Conservation (phyloP, 2,888 invertebrate genomes). For the Heliconius hortense region DNA sequence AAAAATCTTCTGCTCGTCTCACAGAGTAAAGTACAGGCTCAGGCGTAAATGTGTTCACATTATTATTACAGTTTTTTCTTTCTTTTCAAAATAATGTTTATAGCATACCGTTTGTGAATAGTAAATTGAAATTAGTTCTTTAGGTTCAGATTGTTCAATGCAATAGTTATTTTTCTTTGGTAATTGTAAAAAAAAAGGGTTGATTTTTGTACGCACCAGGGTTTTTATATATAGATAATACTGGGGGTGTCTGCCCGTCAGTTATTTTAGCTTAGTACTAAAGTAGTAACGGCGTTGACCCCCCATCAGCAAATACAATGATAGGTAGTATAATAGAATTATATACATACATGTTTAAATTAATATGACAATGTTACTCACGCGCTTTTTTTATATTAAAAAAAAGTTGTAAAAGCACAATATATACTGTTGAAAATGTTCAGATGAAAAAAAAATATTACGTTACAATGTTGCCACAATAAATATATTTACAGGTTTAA, state of each 20-base stretch:
- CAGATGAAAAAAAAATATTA: constrained; percentile 9
- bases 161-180: constrained; percentile 50
- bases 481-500: constrained; percentile 16
- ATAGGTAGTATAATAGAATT: constrained; percentile 35
- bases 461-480: constrained; percentile 20
- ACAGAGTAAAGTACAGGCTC: constrained; percentile 53
- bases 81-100: constrained; percentile 46
- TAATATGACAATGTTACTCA: not conserved
- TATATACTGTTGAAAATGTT: constrained; percentile 21
- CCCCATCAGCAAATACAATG: constrained; percentile 16
- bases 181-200: constrained; percentile 35
- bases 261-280: not conserved
- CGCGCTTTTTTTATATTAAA: constrained; percentile 11
- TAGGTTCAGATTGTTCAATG: constrained; percentile 59
- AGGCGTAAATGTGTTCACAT: constrained; percentile 70
- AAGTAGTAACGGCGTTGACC: constrained; percentile 7
- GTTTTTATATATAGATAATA: constrained; percentile 27
- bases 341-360: constrained; percentile 28
- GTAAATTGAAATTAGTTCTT: constrained; percentile 47
- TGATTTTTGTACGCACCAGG: constrained; percentile 40
- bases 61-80: constrained; percentile 57
- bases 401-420: constrained; percentile 14
- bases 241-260: not conserved
- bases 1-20: constrained; percentile 41
- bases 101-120: constrained; percentile 57